Conservation (phyloP, 2,888 invertebrate species). For the Brenthis hecate region DNA sequence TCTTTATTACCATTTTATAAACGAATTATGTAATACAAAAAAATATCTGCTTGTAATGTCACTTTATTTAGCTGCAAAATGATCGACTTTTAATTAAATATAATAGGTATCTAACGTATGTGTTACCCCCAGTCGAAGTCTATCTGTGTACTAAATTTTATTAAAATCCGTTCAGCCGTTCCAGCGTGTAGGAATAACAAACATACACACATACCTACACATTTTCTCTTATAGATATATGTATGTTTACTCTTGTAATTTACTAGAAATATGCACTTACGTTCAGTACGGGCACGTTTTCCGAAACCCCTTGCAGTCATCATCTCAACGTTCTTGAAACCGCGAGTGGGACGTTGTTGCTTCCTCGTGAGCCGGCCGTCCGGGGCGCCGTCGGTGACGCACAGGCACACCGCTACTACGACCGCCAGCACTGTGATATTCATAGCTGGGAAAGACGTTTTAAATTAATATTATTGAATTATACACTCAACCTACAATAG, state of each 20-base stretch:
- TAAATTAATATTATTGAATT: slow-evolving; percentile 6
- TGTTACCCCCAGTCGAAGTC: too few species aligned
- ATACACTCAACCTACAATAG: too few species aligned
- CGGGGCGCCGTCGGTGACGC: slow-evolving; percentile 64
- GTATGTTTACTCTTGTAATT: too few species aligned
- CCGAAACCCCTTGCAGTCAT: slow-evolving; percentile 86
- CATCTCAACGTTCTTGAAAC: slow-evolving; percentile 85
- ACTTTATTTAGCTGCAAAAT: neutral
- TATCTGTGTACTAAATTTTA: too few species aligned
- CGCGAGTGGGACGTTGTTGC: slow-evolving; percentile 83
- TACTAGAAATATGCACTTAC: slow-evolving; percentile 53
- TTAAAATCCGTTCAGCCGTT: neutral
- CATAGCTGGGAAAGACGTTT: slow-evolving; percentile 57
- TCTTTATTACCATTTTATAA: slow-evolving; percentile 12
- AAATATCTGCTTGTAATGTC: neutral
- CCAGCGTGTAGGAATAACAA: too few species aligned
- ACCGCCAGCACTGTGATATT: slow-evolving; percentile 70
- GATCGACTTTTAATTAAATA: too few species aligned
- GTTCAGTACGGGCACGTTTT: slow-evolving; percentile 79
- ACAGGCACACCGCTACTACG: slow-evolving; percentile 65
- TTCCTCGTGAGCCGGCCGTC: slow-evolving; percentile 67
- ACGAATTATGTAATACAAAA: slow-evolving; percentile 3
- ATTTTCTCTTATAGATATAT: too few species aligned
- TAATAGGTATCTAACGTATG: too few species aligned
- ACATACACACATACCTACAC: too few species aligned